Conservation (phyloP, 2,113 vertebrate genomes). For the Saguinus midas region DNA sequence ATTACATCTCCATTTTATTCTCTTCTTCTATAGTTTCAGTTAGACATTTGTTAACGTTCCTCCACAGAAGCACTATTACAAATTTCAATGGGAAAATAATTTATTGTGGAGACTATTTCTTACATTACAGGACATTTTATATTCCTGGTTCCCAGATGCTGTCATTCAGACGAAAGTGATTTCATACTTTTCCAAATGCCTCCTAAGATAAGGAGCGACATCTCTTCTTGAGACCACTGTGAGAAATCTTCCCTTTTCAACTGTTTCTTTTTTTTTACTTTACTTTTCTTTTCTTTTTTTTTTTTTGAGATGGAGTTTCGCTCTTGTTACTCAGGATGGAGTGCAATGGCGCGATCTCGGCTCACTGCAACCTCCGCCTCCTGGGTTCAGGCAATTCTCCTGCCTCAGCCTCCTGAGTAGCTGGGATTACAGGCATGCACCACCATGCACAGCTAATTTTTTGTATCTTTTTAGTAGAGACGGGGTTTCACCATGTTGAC, state of each 20-base stretch:
- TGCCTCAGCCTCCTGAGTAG: too few relatives aligned
- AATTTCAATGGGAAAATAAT: neutral
- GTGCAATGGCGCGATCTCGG: too few relatives aligned
- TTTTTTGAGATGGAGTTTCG: too few relatives aligned
- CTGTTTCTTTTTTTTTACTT: too few relatives aligned
- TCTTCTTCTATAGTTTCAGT: neutral
- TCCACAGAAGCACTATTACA: neutral
- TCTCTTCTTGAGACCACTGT: neutral
- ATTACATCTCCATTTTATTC: neutral
- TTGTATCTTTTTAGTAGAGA: too few relatives aligned
- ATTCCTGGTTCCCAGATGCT: neutral
- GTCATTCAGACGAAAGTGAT: neutral
- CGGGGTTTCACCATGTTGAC: too few relatives aligned
- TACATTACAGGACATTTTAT: neutral
- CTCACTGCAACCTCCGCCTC: too few relatives aligned
- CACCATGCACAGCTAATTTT: too few relatives aligned
- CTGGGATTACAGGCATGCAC: too few relatives aligned
- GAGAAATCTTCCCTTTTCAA: neutral
- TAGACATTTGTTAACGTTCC: neutral
- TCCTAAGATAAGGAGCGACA: neutral
- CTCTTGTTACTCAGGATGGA: too few relatives aligned
- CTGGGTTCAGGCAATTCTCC: too few relatives aligned
- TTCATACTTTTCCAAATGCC: neutral
- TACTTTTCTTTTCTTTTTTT: neutral
- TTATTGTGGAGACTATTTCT: neutral